Conservation (phyloP, 2,888 invertebrate species). For the Metacarcinus magister region DNA sequence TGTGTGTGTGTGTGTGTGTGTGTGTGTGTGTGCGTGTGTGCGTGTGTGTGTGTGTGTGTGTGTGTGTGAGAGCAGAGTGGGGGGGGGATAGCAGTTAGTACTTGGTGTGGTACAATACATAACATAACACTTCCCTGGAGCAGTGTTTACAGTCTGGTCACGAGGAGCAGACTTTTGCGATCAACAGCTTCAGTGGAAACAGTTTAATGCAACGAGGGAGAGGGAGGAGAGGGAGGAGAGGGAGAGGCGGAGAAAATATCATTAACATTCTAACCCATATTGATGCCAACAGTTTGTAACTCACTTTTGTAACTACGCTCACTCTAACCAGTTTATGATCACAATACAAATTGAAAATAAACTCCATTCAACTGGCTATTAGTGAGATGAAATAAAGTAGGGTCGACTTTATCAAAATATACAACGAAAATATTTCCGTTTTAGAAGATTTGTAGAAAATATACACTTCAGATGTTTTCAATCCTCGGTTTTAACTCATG, state of each 20-base stretch:
- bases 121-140: background rate
- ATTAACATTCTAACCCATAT: background rate
- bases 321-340: background rate
- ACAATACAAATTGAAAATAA: conserved; percentile 26
- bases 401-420: background rate
- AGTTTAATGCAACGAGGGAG: background rate
- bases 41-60: background rate
- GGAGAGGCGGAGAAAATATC: conserved; percentile 12
- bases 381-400: background rate
- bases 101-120: background rate
- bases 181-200: conserved; percentile 1
- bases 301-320: conserved; percentile 26
- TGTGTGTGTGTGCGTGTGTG: conserved; percentile 15
- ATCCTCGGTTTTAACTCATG: background rate
- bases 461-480: background rate
- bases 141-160: conserved; percentile 14
- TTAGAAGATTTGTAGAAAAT: too few relatives aligned
- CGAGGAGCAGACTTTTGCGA: conserved; percentile 3
- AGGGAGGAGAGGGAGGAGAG: background rate
- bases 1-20: conserved; percentile 21
- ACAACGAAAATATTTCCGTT: background rate
- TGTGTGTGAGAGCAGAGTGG: background rate
- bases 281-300: conserved; percentile 26
- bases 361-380: background rate
- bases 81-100: too few relatives aligned